These are phyloP conservation scores for Orchesellides sinensis DNA, from an alignment of 2,888 invertebrate species.

Conservation along the genomic window DNA sequence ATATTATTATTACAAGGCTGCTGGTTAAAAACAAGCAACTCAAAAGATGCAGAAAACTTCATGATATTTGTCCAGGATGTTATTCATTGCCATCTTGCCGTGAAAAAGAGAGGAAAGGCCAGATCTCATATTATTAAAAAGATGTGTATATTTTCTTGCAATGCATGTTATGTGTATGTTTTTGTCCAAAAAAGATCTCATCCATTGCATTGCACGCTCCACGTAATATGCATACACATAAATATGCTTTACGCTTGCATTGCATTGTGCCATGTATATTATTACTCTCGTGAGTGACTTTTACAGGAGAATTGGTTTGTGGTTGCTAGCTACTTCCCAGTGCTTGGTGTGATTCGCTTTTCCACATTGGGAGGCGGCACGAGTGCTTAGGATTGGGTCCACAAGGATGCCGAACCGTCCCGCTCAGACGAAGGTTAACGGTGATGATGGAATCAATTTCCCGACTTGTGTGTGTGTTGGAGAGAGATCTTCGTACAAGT, in stretches of 20 bases:
- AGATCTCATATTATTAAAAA: not conserved
- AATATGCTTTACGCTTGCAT: slow-evolving; percentile 15
- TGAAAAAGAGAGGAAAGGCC: not conserved
- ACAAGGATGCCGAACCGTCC: slow-evolving; percentile 67
- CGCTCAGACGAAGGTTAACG: slow-evolving; percentile 70
- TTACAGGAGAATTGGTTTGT: slow-evolving; percentile 56
- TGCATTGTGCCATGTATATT: slow-evolving; percentile 39
- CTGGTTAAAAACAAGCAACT: not conserved
- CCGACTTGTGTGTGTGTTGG: slow-evolving; percentile 60
- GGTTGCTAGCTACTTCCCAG: slow-evolving; percentile 51
- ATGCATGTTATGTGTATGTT: not conserved
- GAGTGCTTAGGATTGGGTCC: slow-evolving; percentile 62
- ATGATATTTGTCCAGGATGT: not conserved
- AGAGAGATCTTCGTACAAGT: not conserved
- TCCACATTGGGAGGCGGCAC: slow-evolving; percentile 63
- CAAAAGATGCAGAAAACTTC: no score
- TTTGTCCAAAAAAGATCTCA: not conserved
- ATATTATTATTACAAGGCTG: not conserved
- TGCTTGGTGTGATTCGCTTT: slow-evolving; percentile 64
- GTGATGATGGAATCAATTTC: slow-evolving; percentile 73
- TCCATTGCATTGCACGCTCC: not conserved
- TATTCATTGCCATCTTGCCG: slow-evolving; percentile 5
- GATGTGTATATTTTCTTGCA: not conserved
- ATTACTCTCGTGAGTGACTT: slow-evolving; percentile 41
- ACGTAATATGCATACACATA: slow-evolving; percentile 27